Base-by-base conservation (phyloP, 1,140 invertebrate genomes). In the Temnothorax curvispinosus region DNA sequence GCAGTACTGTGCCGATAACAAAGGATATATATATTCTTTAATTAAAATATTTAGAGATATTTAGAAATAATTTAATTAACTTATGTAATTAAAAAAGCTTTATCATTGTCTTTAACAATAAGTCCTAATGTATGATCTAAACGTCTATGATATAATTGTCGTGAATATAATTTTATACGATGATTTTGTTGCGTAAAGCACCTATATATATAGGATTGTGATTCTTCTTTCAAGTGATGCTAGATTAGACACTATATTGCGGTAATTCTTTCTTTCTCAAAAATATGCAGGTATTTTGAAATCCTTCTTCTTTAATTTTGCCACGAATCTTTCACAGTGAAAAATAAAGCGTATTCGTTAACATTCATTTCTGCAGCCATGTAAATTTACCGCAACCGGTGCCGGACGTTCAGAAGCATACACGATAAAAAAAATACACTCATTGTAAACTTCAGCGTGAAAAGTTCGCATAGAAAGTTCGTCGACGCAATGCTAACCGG, bases 391-490 rank as follows among this genome's bases (percentile, higher is more conserved):
- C 80, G 41, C 67, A 60, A 54, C 67, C 15, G 35, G 35, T 69
- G 47, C 35, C 32, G 50, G 50, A 44, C 35, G 78, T 81, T 72
- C 21, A 32, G 78, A 54, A 38, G 32, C 50, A 38, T 81, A 27
- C 15, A n/a, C 6, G 32, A 18, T 9, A n/a, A 71, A 80, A 80
- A 44, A 56, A 44, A 81, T 13, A 32, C 27, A 56, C 50, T 72
- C 78, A 58, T 72, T 81, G 78, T 71, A 72, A 81, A 81, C 65
- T 47, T 84, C 18, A 60, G 18, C 18, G 27, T 72, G 80, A 11
- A 81, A 77, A 62, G 15, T 58, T 76, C 35, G 38, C 2, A 54
- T 18, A 11, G 21, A 58, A 56, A 82, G 44, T 81, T 65, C 21
- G 50, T 38, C 15, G 35, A 69, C 62, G 77, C 58, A 44, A 38